Evolutionary conservation across 2,113 vertebrate species (phyloP).

Genomic region (Cryptotis parvus): DNA sequence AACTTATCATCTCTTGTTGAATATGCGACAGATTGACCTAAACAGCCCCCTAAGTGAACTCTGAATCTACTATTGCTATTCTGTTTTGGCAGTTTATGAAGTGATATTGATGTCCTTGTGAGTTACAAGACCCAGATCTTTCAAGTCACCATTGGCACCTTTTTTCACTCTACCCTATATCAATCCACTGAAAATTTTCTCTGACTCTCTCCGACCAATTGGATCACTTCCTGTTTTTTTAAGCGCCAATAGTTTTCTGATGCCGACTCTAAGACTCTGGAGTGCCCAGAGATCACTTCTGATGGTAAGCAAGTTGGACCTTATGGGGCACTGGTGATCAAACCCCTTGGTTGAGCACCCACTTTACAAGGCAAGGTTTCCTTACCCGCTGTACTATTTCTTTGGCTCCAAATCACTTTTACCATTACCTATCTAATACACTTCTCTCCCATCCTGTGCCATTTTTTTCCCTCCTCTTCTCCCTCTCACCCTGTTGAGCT

Average conservation of each 20-base stretch:
- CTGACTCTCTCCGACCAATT: neutral
- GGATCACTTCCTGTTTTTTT: neutral
- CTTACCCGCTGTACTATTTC: too few relatives aligned
- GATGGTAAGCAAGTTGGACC: too few relatives aligned
- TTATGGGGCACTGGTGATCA: too few relatives aligned
- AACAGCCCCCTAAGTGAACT: neutral
- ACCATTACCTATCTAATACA: neutral
- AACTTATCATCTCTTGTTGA: neutral
- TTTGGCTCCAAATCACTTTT: neutral
- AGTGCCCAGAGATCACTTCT: too few relatives aligned
- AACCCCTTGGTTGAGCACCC: too few relatives aligned
- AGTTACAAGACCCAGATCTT: neutral
- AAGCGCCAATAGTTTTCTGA: too few relatives aligned
- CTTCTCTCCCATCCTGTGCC: neutral
- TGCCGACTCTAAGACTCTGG: too few relatives aligned
- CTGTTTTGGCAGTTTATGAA: neutral
- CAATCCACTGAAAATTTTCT: neutral
- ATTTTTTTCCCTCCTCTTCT: too few relatives aligned
- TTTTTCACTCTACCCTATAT: neutral
- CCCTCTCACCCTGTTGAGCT: neutral
- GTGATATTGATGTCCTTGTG: neutral
- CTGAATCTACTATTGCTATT: neutral
- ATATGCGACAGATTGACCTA: neutral
- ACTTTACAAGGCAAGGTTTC: too few relatives aligned
- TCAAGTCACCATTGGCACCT: neutral